Base-by-base conservation (phyloP, 2,797 vertebrate species). In the Falco novaeseelandiae region DNA sequence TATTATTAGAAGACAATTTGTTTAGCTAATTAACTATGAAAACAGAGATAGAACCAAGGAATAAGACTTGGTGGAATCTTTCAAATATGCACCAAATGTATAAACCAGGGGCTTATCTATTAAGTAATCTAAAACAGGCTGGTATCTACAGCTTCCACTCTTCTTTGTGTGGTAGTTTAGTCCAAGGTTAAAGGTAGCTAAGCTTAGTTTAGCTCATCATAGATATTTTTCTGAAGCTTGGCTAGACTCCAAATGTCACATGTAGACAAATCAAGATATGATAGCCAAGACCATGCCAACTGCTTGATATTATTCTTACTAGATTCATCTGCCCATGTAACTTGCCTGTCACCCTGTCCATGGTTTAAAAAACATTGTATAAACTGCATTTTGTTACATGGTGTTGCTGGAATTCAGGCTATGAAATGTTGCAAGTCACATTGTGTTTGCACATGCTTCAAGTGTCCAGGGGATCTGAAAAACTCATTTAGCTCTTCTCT, bases 401-500 rank as follows among this genome's bases (percentile, higher is more conserved):
- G n/a, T 29, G 40, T 8, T 79, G 52, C 52, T 84, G 72, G 78
- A 93, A 52, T 76, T 66, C 22, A 34, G 66, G 62, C 34, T 67
- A 44, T 74, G 61, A 89, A 89, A 36, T 26, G 46, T 38, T 86
- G 66, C 22, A 23, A 51, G 42, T 83, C 65, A 57, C 90, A 70
- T 49, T 87, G 66, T 51, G 81, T 76, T 97, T 94, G 83, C 89
- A 67, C 57, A 63, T 17, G 40, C 27, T 76, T 62, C 29, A 48
- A 81, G 44, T 14, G 20, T 69, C 67, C 70, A 36, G 32, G 49
- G 26, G 55, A 84, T 97, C 97, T 97, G 97, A 89, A 97, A 97
- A 97, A 96, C 82, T 91, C 95, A 96, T 97, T 81, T 89, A 34
- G 11, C 30, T 84, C 61, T 71, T 32, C 77, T 78, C 46, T 91